Conservation (phyloP, 2,113 vertebrate species). For the Notiomystis cincta region DNA sequence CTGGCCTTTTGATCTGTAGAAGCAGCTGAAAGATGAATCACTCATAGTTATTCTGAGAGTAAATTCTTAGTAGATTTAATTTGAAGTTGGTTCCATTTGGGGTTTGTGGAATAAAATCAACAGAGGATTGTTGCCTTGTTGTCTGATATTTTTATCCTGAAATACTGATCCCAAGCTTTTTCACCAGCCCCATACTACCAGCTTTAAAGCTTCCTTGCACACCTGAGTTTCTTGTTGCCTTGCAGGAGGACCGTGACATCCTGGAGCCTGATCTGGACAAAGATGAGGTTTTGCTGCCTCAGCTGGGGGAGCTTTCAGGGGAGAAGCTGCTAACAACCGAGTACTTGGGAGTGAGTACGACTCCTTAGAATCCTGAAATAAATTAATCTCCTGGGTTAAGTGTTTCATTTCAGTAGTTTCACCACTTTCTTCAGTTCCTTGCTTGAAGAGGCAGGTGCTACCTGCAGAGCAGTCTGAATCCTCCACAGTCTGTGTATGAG, state of each 20-base stretch:
- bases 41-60: not conserved
- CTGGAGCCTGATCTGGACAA: slow-evolving; percentile 89
- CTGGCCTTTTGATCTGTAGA: not conserved
- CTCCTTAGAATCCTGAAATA: not conserved
- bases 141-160: not conserved
- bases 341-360: slow-evolving; percentile 87
- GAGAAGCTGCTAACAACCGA: slow-evolving; percentile 92
- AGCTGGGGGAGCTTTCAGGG: slow-evolving; percentile 86
- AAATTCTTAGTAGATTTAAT: not conserved
- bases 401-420: not conserved
- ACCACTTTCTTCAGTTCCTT: not conserved
- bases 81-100: not conserved
- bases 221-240: not conserved
- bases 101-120: not conserved
- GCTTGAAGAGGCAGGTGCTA: not conserved
- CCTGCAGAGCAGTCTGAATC: not conserved
- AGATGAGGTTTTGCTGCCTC: slow-evolving; percentile 86
- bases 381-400: not conserved
- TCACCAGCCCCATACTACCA: not conserved
- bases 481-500: not conserved
- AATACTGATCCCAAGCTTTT: not conserved
- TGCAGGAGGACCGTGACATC: slow-evolving; percentile 79
- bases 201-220: not conserved
- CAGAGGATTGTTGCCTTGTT: not conserved
- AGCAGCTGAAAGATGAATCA: not conserved